These are phyloP conservation scores for Cryptus armator DNA, from an alignment of 2,888 invertebrate species.

Conservation along the genomic window DNA sequence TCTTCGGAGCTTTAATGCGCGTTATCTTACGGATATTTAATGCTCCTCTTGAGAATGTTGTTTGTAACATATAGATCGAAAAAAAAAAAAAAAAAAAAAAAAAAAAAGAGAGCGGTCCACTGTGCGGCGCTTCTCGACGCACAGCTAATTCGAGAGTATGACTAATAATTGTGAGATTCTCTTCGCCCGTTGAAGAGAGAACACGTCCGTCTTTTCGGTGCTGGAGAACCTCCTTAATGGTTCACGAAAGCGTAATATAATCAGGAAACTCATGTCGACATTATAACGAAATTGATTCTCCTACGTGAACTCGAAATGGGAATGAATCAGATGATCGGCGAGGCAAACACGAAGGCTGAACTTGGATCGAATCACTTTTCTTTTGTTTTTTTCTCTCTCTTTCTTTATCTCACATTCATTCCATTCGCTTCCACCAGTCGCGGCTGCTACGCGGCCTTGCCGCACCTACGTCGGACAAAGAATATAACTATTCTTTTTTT, in stretches of 20 bases:
- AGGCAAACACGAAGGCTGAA: background rate
- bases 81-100: background rate
- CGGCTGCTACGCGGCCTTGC: background rate
- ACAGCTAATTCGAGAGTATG: slow-evolving; percentile 58
- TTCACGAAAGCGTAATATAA: background rate
- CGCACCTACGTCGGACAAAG: slow-evolving; percentile 9
- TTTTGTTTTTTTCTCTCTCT: background rate
- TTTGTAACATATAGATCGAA: background rate
- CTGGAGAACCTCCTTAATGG: slow-evolving; percentile 21
- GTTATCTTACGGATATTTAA: background rate
- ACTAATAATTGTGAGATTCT: slow-evolving; percentile 57
- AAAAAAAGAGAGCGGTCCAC: background rate
- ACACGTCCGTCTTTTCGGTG: slow-evolving; percentile 11
- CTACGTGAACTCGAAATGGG: background rate
- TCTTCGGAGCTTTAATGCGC: background rate
- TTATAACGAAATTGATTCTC: slow-evolving; percentile 16
- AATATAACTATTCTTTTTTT: background rate
- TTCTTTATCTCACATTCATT: background rate
- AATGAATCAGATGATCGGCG: background rate
- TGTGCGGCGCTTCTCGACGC: background rate
- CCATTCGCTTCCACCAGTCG: slow-evolving; percentile 12
- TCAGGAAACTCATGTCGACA: slow-evolving; percentile 1
- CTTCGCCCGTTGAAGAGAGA: background rate
- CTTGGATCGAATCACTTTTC: background rate
- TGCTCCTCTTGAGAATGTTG: background rate